A percentile compares a stretch with the other conserved stretches of the same genome.
phyloP scores from a whole-genome alignment of 2,113 vertebrate species.

The Heliornis fulica region DNA sequence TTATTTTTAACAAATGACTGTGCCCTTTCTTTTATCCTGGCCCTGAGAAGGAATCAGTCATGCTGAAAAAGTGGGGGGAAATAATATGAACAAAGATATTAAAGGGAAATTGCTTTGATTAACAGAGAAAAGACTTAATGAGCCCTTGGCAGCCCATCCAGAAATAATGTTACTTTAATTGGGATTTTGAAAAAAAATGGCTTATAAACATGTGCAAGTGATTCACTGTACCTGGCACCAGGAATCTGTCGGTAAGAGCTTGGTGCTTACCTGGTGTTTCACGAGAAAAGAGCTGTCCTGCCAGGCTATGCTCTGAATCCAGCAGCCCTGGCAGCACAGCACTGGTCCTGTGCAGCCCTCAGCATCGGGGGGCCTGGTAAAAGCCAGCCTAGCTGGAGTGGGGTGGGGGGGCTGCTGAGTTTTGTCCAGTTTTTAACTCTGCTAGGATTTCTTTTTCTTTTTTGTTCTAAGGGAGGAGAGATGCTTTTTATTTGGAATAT shows the following conservation, averaged over 20 bases:
- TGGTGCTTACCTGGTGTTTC: background rate
- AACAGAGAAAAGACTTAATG: background rate
- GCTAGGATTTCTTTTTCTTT: background rate
- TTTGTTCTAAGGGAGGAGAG: background rate
- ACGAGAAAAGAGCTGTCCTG: background rate
- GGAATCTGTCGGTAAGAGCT: background rate
- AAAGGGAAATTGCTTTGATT: slow-evolving; percentile 9
- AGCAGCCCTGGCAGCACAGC: background rate
- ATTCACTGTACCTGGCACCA: background rate
- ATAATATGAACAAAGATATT: background rate
- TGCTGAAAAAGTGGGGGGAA: background rate
- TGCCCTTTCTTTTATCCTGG: background rate
- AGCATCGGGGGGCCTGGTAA: background rate
- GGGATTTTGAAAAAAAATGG: background rate
- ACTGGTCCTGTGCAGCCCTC: background rate
- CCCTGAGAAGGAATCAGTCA: background rate
- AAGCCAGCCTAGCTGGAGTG: background rate
- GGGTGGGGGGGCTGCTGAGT: background rate
- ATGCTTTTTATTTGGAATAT: background rate
- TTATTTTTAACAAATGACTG: background rate
- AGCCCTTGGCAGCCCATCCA: background rate
- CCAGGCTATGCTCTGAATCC: background rate
- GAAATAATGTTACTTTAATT: background rate
- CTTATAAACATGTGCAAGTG: background rate
- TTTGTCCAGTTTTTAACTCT: background rate